Conservation (phyloP, 2,888 invertebrate genomes). For the Timema podura region DNA sequence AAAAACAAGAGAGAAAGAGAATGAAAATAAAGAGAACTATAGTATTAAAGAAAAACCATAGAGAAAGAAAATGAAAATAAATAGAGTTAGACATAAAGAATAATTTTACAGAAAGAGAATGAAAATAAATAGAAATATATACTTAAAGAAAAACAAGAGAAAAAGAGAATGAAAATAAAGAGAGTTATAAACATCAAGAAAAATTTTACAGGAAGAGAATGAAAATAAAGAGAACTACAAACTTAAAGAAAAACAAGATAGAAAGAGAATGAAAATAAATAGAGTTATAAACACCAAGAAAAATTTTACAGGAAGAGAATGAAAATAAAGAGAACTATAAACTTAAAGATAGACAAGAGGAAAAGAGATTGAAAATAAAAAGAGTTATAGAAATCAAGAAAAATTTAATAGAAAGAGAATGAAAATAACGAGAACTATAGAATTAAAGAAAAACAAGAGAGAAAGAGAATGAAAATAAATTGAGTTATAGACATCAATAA, state of each 20-base stretch:
- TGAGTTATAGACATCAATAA: neutral
- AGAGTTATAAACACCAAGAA: slow-evolving; percentile 20
- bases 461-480: neutral
- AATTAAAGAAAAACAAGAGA: neutral
- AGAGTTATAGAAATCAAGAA: neutral
- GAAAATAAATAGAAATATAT: no score
- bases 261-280: slow-evolving; percentile 10
- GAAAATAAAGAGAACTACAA: neutral
- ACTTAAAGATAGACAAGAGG: neutral
- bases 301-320: slow-evolving; percentile 16
- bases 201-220: neutral
- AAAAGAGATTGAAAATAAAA: neutral
- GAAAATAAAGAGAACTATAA: slow-evolving; percentile 17
- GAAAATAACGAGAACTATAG: no score
- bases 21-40: no score
- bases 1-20: neutral
- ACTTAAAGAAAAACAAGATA: slow-evolving; percentile 1
- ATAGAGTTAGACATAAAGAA: no score
- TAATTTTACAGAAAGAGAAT: no score
- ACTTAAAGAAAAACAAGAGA: neutral
- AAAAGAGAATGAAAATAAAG: slow-evolving; percentile 16
- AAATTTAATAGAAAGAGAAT: neutral
- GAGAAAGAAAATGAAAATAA: no score
- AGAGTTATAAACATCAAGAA: slow-evolving; percentile 15
- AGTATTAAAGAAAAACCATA: no score